Evolutionary conservation across 2,113 vertebrate genomes (phyloP).

Genomic region (Climacteris rufus): DNA sequence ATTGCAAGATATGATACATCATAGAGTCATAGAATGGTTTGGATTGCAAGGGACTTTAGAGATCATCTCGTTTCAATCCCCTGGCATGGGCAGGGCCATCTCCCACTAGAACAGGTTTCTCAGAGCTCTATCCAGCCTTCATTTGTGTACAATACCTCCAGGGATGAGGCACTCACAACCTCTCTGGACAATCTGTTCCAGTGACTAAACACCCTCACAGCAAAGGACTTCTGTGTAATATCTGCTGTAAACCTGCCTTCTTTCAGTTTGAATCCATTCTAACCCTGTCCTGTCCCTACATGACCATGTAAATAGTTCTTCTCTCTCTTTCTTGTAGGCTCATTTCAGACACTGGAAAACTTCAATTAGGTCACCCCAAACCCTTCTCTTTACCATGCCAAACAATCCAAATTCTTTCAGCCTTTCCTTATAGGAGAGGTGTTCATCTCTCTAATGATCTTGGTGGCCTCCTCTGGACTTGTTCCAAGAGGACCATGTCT

Average conservation of each 20-base stretch:
- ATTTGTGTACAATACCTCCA: background rate
- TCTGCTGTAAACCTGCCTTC: background rate
- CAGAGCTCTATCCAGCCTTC: background rate
- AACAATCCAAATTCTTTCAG: background rate
- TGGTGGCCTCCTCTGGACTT: background rate
- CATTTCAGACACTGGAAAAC: background rate
- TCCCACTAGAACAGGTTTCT: background rate
- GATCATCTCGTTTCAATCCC: accelerated
- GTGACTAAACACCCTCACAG: too few species aligned
- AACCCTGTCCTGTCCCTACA: background rate
- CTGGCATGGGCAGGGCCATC: background rate
- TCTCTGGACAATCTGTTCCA: background rate
- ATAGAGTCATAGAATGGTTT: background rate
- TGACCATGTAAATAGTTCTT: background rate
- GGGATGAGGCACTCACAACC: background rate
- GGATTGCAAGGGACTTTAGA: background rate
- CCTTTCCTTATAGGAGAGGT: background rate
- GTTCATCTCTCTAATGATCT: background rate
- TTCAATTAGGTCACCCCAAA: background rate
- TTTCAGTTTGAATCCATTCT: background rate
- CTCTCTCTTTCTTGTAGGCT: too few species aligned
- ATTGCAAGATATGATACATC: background rate
- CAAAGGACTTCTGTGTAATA: background rate
- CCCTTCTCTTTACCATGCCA: background rate
- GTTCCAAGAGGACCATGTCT: background rate